These are phyloP conservation scores for Petrosia ficiformis DNA, from an alignment of 37 sponge, comb jelly and placozoan genomes.

Conservation along the genomic window DNA sequence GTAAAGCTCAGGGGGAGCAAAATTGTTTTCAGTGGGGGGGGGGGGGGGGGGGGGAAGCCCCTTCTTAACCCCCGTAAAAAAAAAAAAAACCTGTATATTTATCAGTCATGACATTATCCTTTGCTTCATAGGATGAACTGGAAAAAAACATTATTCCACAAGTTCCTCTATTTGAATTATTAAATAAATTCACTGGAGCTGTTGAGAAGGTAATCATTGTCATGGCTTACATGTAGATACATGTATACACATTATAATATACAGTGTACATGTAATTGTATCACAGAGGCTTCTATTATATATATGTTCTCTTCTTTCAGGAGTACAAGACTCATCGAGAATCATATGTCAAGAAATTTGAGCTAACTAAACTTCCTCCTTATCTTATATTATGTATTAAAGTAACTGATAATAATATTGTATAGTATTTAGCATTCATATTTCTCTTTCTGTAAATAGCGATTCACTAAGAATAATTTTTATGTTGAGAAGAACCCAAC, in stretches of 20 bases:
- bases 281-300: neutral
- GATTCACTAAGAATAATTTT: conserved; percentile 97
- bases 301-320: conserved; percentile 19
- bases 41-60: too few species aligned
- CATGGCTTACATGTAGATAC: too few species aligned
- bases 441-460: conserved; percentile 34
- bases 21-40: too few species aligned
- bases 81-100: neutral
- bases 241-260: neutral
- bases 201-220: conserved; percentile 65
- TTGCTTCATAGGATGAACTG: conserved; percentile 79
- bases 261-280: too few species aligned
- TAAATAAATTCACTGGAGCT: conserved; percentile 83
- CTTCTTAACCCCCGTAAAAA: neutral
- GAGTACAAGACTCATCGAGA: conserved; percentile 93
- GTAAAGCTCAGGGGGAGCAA: too few species aligned
- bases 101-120: neutral
- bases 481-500: conserved; percentile 98
- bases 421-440: neutral
- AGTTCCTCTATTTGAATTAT: conserved; percentile 84
- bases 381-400: conserved; percentile 92
- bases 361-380: conserved; percentile 88
- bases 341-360: conserved; percentile 83
- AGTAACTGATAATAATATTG: conserved; percentile 16
- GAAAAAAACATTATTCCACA: conserved; percentile 97